Evolutionary conservation across 2,797 vertebrate species (phyloP).

Genomic region (Gallinago nigripennis): DNA sequence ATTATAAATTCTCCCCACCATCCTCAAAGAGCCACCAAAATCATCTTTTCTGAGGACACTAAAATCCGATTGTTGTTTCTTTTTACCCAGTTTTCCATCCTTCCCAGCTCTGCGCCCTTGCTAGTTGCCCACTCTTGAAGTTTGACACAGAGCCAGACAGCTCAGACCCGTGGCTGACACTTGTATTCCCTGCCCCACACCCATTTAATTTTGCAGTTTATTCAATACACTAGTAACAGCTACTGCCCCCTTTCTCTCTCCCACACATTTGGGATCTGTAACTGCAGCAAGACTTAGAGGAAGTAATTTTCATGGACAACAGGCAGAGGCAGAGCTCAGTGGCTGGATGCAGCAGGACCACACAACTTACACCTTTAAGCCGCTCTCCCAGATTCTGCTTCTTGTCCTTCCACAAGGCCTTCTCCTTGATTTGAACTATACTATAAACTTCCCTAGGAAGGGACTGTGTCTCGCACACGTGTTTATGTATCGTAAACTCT

Average conservation of each 20-base stretch:
- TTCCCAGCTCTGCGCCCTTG: neutral
- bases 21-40: neutral
- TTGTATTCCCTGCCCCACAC: fast-evolving
- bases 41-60: neutral
- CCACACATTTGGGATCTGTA: neutral
- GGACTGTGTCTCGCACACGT: neutral
- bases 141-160: neutral
- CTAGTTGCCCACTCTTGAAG: neutral
- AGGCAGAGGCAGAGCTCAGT: neutral
- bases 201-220: neutral
- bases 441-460: neutral
- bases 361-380: neutral
- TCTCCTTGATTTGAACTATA: neutral
- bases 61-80: neutral
- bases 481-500: neutral
- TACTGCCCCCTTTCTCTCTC: neutral
- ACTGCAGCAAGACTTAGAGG: neutral
- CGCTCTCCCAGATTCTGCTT: neutral
- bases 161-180: fast-evolving
- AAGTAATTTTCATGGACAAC: neutral
- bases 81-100: neutral
- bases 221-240: neutral
- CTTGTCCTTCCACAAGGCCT: neutral
- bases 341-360: neutral
- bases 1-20: neutral